Percentiles rank a stretch among this genome's conserved stretches.
These are phyloP conservation scores for Pachydiplax longipennis DNA, from an alignment of 2,888 invertebrate genomes.

Conservation along the genomic window DNA sequence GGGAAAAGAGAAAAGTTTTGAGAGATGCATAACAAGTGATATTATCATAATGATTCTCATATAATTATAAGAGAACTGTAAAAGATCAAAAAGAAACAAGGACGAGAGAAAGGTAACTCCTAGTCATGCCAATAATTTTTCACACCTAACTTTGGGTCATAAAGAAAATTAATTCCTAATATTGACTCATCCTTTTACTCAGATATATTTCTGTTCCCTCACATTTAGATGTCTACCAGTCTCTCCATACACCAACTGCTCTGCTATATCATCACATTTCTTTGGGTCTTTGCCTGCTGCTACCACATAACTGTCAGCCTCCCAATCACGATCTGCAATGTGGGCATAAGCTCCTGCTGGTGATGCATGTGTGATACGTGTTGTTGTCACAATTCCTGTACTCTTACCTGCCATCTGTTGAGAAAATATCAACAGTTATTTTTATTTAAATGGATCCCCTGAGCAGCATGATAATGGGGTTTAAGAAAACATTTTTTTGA, in stretches of 20 bases:
- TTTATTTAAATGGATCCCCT: no score
- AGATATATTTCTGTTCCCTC: conserved; percentile 50
- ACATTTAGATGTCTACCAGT: conserved; percentile 77
- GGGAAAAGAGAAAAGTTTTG: no score
- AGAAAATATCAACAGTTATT: background rate
- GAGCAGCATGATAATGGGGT: no score
- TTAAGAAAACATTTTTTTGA: no score
- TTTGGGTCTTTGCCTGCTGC: conserved; percentile 61
- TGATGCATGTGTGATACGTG: conserved; percentile 80
- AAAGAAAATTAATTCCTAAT: background rate
- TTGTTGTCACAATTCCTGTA: conserved; percentile 72
- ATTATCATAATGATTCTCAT: background rate
- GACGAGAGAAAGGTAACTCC: no score
- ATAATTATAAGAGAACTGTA: background rate
- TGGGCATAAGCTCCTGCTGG: conserved; percentile 72
- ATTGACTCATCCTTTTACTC: background rate
- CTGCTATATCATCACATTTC: conserved; percentile 75
- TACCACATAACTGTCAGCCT: conserved; percentile 69
- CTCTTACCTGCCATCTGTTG: conserved; percentile 63
- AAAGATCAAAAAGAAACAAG: background rate
- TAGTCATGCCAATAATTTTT: no score
- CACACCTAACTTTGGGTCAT: no score
- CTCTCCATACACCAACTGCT: conserved; percentile 71
- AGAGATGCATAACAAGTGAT: no score
- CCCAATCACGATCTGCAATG: conserved; percentile 75